phyloP scores from a whole-genome alignment of 92 coral and sea anemone species.

The Paragorgia papillata region DNA sequence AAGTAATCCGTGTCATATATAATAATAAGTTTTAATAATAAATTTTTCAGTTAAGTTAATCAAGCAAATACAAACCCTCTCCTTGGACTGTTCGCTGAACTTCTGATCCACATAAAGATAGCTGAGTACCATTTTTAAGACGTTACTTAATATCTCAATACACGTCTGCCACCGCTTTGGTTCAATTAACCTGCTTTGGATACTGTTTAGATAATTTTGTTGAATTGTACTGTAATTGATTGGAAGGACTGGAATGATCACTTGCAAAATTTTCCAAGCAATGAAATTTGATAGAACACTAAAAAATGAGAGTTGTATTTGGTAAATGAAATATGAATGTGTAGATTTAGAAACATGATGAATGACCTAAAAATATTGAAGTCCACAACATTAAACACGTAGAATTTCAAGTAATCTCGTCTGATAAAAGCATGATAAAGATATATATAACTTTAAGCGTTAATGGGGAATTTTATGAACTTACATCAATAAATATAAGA shows the following conservation, averaged over 20 bases:
- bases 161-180: conserved; percentile 60
- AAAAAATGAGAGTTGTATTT: conserved; percentile 28
- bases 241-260: conserved; percentile 42
- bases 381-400: too few relatives aligned
- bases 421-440: too few relatives aligned
- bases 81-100: conserved; percentile 72
- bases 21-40: too few relatives aligned
- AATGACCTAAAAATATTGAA: too few relatives aligned
- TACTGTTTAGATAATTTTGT: not conserved
- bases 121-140: conserved; percentile 72
- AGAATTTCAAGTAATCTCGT: too few relatives aligned
- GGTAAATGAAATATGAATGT: too few relatives aligned
- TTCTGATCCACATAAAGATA: conserved; percentile 70
- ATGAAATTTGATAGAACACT: conserved; percentile 10
- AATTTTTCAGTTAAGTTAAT: too few relatives aligned
- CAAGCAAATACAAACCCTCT: conserved; percentile 57
- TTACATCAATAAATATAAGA: too few relatives aligned
- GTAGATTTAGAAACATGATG: too few relatives aligned
- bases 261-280: conserved; percentile 38
- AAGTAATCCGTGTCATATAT: too few relatives aligned
- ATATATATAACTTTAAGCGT: too few relatives aligned
- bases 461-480: too few relatives aligned
- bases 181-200: not conserved
- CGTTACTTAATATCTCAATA: conserved; percentile 38
- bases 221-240: conserved; percentile 31